phyloP scores from a whole-genome alignment of 92 coral and sea anemone species.

The Zoanthus sociatus region DNA sequence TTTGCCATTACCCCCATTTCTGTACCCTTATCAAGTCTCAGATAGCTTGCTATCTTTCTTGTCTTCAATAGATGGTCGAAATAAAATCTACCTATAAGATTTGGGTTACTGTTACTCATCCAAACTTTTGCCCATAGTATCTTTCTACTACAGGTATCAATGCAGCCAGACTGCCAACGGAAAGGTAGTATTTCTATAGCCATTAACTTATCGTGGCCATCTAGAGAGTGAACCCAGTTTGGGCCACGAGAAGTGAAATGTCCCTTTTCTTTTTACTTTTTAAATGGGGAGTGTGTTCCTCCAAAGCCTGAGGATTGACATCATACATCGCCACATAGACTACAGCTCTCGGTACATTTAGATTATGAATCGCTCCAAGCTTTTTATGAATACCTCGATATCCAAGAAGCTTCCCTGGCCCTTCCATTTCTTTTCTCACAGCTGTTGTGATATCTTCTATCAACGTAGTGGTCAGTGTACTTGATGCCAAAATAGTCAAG shows the following conservation, averaged over 20 bases:
- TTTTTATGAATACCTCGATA: constrained; percentile 1
- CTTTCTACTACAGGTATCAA: not conserved
- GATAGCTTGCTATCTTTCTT: constrained; percentile 26
- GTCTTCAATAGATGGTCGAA: constrained; percentile 15
- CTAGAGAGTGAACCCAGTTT: not conserved
- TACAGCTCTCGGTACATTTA: not conserved
- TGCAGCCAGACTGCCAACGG: too few relatives aligned
- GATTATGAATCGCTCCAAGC: not conserved
- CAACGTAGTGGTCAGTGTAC: too few relatives aligned
- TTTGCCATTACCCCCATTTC: constrained; percentile 10
- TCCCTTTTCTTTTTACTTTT: not conserved
- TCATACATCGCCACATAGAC: constrained; percentile 4
- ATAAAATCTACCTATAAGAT: constrained; percentile 11
- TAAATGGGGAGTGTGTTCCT: not conserved
- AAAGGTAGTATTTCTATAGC: too few relatives aligned
- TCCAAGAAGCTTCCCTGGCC: constrained; percentile 1
- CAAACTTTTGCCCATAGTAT: constrained; percentile 13
- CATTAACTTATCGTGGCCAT: too few relatives aligned
- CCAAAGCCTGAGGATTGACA: not conserved
- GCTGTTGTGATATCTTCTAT: too few relatives aligned
- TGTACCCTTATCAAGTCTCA: constrained; percentile 18
- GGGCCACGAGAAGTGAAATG: not conserved
- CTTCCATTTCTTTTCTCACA: too few relatives aligned
- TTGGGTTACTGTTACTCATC: not conserved
- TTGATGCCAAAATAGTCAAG: too few relatives aligned